phyloP scores from a whole-genome alignment of 2,888 invertebrate species.

The Apocheima hispidaria region DNA sequence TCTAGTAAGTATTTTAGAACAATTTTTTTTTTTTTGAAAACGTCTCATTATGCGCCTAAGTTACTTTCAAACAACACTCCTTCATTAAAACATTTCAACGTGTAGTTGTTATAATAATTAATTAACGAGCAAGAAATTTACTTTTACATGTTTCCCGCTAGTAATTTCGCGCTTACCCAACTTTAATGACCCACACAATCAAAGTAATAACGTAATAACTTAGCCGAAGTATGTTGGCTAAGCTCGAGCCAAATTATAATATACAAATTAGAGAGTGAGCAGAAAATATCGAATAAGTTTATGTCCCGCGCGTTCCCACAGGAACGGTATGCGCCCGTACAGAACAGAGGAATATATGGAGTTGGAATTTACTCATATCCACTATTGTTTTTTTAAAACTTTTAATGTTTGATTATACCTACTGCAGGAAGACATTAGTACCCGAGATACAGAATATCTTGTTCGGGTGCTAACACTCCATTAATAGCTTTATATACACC shows the following conservation, averaged over 20 bases:
- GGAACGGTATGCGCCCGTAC: slow-evolving; percentile 79
- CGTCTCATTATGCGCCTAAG: no score
- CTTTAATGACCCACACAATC: slow-evolving; percentile 54
- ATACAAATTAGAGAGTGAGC: slow-evolving; percentile 84
- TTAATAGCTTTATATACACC: no score
- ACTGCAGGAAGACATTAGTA: no score
- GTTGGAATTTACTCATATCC: slow-evolving; percentile 39
- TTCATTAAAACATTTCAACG: no score
- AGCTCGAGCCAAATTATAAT: slow-evolving; percentile 80
- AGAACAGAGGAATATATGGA: slow-evolving; percentile 56
- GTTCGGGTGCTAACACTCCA: no score
- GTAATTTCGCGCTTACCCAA: slow-evolving; percentile 37
- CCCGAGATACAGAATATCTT: no score
- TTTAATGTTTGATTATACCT: neutral
- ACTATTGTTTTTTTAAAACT: neutral
- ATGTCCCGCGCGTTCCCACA: slow-evolving; percentile 84
- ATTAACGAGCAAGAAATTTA: neutral
- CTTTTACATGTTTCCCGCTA: slow-evolving; percentile 28
- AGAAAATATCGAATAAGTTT: slow-evolving; percentile 85
- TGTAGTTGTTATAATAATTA: no score
- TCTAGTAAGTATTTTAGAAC: no score
- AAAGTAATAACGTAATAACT: slow-evolving; percentile 68
- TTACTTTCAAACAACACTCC: no score
- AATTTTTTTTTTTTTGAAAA: no score
- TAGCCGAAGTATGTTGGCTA: slow-evolving; percentile 57